These are phyloP conservation scores for Fringilla coelebs DNA, from an alignment of 2,797 vertebrate species.

Conservation along the genomic window DNA sequence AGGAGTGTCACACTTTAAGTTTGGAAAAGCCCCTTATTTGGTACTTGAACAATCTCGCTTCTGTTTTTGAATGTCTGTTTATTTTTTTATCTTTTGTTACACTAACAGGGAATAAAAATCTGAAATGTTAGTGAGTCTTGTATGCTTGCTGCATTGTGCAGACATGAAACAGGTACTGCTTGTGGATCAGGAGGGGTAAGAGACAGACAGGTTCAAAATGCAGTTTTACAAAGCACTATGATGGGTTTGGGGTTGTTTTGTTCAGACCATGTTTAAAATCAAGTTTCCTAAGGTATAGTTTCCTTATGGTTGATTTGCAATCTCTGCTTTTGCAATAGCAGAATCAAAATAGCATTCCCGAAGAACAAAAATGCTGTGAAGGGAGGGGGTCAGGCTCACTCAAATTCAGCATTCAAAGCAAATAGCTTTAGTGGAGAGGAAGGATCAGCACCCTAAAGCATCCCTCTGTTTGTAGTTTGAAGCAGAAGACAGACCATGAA, in stretches of 20 bases:
- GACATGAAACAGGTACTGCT: constrained; percentile 55
- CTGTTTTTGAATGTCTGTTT: constrained; percentile 84
- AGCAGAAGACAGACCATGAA: background rate
- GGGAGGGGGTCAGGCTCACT: background rate
- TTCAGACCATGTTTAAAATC: background rate
- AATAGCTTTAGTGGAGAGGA: background rate
- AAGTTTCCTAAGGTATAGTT: background rate
- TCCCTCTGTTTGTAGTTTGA: background rate
- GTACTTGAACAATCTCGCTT: constrained; percentile 87
- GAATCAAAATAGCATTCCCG: background rate
- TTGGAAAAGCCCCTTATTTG: constrained; percentile 75
- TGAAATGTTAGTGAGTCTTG: constrained; percentile 61
- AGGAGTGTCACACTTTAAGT: constrained; percentile 9
- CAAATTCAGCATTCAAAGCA: background rate
- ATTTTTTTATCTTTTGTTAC: constrained; percentile 60
- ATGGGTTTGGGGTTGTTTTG: background rate
- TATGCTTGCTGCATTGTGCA: constrained; percentile 66
- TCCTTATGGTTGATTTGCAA: constrained; percentile 18
- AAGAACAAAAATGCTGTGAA: background rate
- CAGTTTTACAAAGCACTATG: constrained; percentile 27
- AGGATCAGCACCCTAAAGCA: background rate
- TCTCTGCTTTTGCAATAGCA: background rate
- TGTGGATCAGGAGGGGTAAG: background rate
- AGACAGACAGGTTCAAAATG: constrained; percentile 32
- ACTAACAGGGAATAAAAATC: constrained; percentile 68